Evolutionary conservation across 2,113 vertebrate genomes (phyloP).

Genomic region (Phalacrocorax brasilianus): DNA sequence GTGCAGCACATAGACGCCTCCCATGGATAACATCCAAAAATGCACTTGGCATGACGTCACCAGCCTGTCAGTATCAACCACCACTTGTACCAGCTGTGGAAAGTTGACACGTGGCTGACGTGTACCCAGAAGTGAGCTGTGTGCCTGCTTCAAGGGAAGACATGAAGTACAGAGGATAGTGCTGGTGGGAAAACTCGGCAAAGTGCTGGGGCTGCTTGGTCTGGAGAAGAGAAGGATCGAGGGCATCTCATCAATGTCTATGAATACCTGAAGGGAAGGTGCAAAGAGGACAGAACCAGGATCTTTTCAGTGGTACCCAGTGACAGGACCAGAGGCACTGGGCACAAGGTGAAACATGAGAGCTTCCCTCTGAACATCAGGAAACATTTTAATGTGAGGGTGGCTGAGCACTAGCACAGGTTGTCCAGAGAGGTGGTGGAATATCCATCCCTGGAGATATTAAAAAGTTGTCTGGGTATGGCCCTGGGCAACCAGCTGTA

Average conservation of each 20-base stretch:
- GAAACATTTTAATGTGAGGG: not conserved
- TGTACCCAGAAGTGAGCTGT: not conserved
- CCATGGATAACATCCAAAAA: not conserved
- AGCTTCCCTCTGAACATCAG: not conserved
- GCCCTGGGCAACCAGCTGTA: not conserved
- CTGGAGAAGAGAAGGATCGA: not conserved
- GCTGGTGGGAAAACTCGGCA: not conserved
- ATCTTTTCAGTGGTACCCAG: not conserved
- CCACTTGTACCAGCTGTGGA: not conserved
- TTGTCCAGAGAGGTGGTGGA: not conserved
- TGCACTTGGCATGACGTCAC: fast-evolving
- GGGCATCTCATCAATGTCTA: fast-evolving
- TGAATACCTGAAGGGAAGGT: not conserved
- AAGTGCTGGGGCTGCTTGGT: not conserved
- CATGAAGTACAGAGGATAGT: not conserved
- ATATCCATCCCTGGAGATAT: not conserved
- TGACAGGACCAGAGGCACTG: not conserved
- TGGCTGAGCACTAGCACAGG: not conserved
- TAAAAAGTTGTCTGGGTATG: not conserved
- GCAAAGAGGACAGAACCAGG: not conserved
- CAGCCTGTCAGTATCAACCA: not conserved
- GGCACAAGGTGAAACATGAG: not conserved
- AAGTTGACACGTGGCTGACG: not conserved
- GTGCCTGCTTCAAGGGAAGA: not conserved
- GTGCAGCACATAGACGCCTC: not conserved